Percentiles rank a stretch among this genome's conserved stretches.
Evolutionary conservation across 2,113 vertebrate species (phyloP).

Genomic region (Boleophthalmus pectinirostris): DNA sequence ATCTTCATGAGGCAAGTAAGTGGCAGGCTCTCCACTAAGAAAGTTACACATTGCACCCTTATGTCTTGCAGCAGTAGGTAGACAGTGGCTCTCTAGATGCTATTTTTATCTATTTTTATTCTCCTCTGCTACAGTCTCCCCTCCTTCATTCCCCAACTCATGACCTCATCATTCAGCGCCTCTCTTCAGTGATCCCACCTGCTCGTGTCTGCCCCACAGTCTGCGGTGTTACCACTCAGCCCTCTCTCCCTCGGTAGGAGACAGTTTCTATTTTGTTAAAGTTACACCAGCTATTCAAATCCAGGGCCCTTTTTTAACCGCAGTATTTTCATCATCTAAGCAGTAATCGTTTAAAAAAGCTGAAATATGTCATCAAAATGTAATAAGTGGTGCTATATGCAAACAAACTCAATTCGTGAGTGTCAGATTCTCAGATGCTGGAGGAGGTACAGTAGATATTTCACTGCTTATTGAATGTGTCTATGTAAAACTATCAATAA

Average conservation of each 20-base stretch:
- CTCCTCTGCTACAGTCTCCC: conserved; percentile 19
- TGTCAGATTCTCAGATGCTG: background rate
- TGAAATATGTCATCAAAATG: background rate
- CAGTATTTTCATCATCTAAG: background rate
- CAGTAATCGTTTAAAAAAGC: background rate
- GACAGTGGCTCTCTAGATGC: conserved; percentile 30
- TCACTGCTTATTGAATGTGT: too few species aligned
- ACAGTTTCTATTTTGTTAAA: background rate
- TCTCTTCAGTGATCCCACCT: conserved; percentile 46
- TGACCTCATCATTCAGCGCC: conserved; percentile 42
- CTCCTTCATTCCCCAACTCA: conserved; percentile 7
- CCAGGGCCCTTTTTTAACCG: background rate
- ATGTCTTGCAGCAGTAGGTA: conserved; percentile 37
- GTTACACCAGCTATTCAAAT: background rate
- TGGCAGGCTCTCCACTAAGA: too few species aligned
- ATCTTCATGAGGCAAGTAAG: too few species aligned
- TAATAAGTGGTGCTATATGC: background rate
- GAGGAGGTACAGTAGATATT: background rate
- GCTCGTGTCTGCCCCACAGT: conserved; percentile 2
- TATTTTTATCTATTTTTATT: conserved; percentile 57
- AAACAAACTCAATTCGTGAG: background rate
- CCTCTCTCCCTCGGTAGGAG: background rate
- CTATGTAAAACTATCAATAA: background rate
- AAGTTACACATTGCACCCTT: background rate
- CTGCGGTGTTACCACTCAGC: background rate